Percentiles rank a stretch among this genome's conserved stretches.
These are phyloP conservation scores for Gnatocerus cornutus DNA, from an alignment of 2,888 invertebrate species.

Conservation along the genomic window DNA sequence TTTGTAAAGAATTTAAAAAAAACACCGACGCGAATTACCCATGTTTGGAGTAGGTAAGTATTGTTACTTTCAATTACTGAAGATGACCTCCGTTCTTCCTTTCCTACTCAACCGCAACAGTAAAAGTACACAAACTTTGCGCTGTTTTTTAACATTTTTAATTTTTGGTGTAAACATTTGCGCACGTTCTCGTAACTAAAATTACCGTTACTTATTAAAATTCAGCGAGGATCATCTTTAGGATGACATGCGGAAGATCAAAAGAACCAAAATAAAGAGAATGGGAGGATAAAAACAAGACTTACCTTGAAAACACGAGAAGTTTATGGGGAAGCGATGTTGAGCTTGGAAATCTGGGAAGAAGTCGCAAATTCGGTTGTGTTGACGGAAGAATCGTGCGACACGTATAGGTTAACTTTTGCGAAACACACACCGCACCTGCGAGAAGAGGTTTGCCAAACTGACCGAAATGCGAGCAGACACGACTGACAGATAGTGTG, in stretches of 20 bases:
- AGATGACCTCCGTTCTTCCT: constrained; percentile 46
- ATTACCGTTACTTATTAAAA: constrained; percentile 42
- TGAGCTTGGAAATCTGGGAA: neutral
- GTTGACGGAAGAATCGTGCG: constrained; percentile 12
- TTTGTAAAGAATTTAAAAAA: neutral
- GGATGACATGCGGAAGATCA: constrained; percentile 18
- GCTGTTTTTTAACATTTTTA: constrained; percentile 20
- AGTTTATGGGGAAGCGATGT: neutral
- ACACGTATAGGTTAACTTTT: constrained; percentile 37
- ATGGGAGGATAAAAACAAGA: constrained; percentile 21
- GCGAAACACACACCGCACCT: constrained; percentile 26
- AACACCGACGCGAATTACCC: constrained; percentile 19
- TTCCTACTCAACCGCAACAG: constrained; percentile 41
- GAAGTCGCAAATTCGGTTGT: neutral
- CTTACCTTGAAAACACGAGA: constrained; percentile 22
- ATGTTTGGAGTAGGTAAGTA: constrained; percentile 18
- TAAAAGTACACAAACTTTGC: constrained; percentile 34
- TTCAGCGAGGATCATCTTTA: constrained; percentile 35
- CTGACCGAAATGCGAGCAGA: constrained; percentile 29
- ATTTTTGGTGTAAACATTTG: constrained; percentile 24
- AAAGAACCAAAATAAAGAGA: constrained; percentile 25
- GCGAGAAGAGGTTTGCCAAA: constrained; percentile 27
- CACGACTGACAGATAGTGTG: constrained; percentile 28
- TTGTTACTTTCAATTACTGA: constrained; percentile 39
- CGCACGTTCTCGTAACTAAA: constrained; percentile 29